phyloP scores from a whole-genome alignment of 1,140 invertebrate genomes.

The Nixonia krombeini region DNA sequence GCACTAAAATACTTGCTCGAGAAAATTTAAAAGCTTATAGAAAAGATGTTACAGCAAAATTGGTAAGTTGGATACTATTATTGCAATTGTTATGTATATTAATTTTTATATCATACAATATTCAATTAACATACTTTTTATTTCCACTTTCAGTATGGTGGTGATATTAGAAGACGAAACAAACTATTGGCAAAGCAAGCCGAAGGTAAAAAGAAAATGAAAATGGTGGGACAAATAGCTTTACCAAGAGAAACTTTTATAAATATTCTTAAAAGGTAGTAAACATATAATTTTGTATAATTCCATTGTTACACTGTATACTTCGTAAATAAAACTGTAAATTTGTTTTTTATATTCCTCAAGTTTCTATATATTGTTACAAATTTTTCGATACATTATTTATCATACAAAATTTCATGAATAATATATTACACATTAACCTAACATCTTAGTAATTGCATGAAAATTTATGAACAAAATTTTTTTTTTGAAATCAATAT shows the following conservation, averaged over 20 bases:
- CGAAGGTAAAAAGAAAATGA: slow-evolving; percentile 94
- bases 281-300: neutral
- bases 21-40: slow-evolving; percentile 89
- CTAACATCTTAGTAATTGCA: too few relatives aligned
- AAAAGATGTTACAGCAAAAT: slow-evolving; percentile 95
- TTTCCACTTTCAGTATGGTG: slow-evolving; percentile 84
- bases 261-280: slow-evolving; percentile 87
- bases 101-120: neutral
- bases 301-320: too few relatives aligned
- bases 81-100: neutral
- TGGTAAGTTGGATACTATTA: slow-evolving; percentile 81
- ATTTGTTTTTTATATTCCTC: too few relatives aligned
- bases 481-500: too few relatives aligned
- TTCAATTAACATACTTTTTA: slow-evolving; percentile 18
- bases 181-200: slow-evolving; percentile 92
- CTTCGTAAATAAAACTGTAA: too few relatives aligned
- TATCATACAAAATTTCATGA: too few relatives aligned
- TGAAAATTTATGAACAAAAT: too few relatives aligned
- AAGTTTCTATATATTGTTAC: too few relatives aligned
- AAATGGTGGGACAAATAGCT: slow-evolving; percentile 90
- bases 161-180: slow-evolving; percentile 90
- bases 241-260: slow-evolving; percentile 96
- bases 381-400: too few relatives aligned
- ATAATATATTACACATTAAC: too few relatives aligned
- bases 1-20: slow-evolving; percentile 87